phyloP scores from a whole-genome alignment of 2,113 vertebrate genomes.

The Toxostoma redivivum region DNA sequence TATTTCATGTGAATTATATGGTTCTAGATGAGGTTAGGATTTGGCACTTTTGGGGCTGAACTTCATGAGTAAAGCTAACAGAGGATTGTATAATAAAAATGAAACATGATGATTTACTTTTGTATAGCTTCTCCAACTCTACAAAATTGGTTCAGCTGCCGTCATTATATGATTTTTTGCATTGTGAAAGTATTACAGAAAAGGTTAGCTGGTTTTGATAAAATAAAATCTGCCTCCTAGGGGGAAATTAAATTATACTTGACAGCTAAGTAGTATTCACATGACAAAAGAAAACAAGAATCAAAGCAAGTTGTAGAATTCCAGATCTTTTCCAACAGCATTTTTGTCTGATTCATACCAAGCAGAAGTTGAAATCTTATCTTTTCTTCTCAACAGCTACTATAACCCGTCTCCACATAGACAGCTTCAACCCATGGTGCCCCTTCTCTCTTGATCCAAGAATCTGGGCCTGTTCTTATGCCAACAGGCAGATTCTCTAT shows the following conservation, averaged over 20 bases:
- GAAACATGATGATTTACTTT: neutral
- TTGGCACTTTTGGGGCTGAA: neutral
- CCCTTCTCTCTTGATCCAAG: neutral
- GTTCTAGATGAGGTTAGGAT: neutral
- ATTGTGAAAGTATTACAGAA: neutral
- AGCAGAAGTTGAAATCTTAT: neutral
- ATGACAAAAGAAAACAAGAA: neutral
- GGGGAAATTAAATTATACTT: neutral
- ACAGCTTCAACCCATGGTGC: neutral
- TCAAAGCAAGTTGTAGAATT: neutral
- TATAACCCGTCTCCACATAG: neutral
- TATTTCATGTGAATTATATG: neutral
- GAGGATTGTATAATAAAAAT: neutral
- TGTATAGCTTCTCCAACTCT: neutral
- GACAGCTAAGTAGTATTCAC: neutral
- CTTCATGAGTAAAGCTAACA: neutral
- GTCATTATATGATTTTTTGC: neutral
- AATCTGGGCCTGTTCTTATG: neutral
- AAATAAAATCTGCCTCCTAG: neutral
- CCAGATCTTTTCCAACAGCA: neutral
- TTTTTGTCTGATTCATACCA: neutral
- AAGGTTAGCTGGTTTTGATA: neutral
- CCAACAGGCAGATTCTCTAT: neutral
- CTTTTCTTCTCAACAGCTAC: neutral
- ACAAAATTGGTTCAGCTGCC: neutral